Base-by-base conservation (phyloP, 2,113 vertebrate genomes). In the Rhinolophus sinicus region DNA sequence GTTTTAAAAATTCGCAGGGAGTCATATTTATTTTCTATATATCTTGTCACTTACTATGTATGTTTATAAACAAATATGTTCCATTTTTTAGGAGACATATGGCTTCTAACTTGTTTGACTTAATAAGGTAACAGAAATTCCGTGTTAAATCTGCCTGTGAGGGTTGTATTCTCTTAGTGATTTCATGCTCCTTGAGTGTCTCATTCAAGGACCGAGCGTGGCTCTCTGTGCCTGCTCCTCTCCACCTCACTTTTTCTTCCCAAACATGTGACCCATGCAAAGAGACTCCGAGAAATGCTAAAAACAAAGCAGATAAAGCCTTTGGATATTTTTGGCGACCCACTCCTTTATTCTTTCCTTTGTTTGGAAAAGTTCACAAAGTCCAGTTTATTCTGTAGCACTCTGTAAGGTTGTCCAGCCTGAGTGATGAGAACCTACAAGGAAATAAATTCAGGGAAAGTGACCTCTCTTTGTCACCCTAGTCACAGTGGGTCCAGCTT, bases 11-110 rank as follows among this genome's bases (percentile, higher is more conserved):
- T 95, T 97, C 83, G 70, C 80, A 97, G 89, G 94, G 87, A 97
- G 88, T 97, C 77, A 67, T 97, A 84, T 92, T 98, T 98, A 83
- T 96, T 98, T 98, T 97, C 96, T 95, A 26, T 26, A 24, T 64
- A 86, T 93, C 98, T 98, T 38, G 95, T 97, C 95, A 97, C 76
- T 97, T 97, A 85, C 96, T 80, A 35, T 62, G n/a, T 81, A 72
- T 94, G 94, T 98, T 98, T 98, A 93, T 97, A 97, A 98, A 98
- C 93, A 98, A 98, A 96, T 97, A 96, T 98, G 96, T 75, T 97
- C 50, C 67, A 80, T 30, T 98, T 98, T 97, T 97, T 87, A 95
- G 64, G 72, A 95, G 85, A 97, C 96, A 96, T 97, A 97, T 96
- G 97, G 97, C 96, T 98, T 96, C 65, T 60, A 88, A 97, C 90